Evolutionary conservation across 2,797 vertebrate species (phyloP).

Genomic region (Taenioides sp.): DNA sequence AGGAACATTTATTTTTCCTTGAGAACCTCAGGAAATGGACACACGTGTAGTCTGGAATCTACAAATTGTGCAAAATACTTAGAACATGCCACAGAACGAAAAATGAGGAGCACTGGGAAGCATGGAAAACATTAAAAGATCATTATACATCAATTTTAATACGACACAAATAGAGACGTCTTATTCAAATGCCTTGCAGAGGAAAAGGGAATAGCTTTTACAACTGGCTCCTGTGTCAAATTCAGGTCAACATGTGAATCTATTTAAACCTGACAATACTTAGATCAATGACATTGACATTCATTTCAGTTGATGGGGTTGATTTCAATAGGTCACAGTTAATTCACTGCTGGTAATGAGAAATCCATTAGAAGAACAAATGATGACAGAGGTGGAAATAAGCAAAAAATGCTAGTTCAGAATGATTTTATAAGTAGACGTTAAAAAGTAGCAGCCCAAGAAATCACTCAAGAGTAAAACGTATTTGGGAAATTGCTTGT

Average conservation of each 20-base stretch:
- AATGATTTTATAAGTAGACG: no score
- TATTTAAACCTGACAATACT: slow-evolving; percentile 14
- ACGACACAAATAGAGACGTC: background rate
- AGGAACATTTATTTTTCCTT: slow-evolving; percentile 50
- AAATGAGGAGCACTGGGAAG: slow-evolving; percentile 15
- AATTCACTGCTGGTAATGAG: slow-evolving; percentile 47
- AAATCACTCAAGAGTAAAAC: no score
- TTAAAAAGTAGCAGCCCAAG: no score
- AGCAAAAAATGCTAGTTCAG: no score
- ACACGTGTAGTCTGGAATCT: slow-evolving; percentile 19
- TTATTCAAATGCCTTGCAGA: background rate
- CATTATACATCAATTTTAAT: slow-evolving; percentile 5
- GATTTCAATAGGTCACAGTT: slow-evolving; percentile 42
- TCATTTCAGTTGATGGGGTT: slow-evolving; percentile 21
- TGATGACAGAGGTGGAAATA: slow-evolving; percentile 14
- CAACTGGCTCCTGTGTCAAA: slow-evolving; percentile 1
- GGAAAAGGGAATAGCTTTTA: background rate
- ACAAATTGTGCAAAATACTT: slow-evolving; percentile 31
- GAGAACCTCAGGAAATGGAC: slow-evolving; percentile 50
- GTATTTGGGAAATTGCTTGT: no score
- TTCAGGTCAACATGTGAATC: slow-evolving; percentile 6
- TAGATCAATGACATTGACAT: slow-evolving; percentile 42
- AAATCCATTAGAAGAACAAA: slow-evolving; percentile 15
- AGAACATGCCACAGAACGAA: slow-evolving; percentile 12
- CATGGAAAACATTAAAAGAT: background rate